Evolutionary conservation across 2,888 invertebrate species (phyloP).

Genomic region (Rhorus exstirpatorius): DNA sequence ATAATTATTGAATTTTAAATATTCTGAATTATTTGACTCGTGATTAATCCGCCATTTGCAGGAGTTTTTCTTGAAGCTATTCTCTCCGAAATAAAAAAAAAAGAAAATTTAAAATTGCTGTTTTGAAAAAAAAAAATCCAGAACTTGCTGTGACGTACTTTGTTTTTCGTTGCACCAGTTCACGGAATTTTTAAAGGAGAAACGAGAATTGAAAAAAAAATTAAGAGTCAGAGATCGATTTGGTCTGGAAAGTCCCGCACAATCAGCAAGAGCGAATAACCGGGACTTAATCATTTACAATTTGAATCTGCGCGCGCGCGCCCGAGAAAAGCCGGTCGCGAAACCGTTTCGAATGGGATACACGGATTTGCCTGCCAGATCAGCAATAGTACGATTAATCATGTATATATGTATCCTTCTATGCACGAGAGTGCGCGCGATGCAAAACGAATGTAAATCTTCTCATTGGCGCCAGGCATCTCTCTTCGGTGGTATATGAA

Average conservation of each 20-base stretch:
- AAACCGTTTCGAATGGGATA: slow-evolving; percentile 28
- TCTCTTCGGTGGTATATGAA: slow-evolving; percentile 66
- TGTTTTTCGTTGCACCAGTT: no score
- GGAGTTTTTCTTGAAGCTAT: no score
- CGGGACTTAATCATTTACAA: slow-evolving; percentile 65
- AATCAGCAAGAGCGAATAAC: slow-evolving; percentile 55
- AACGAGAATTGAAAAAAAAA: no score
- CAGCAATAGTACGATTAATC: slow-evolving; percentile 66
- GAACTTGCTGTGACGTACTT: no score
- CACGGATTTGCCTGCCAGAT: not conserved
- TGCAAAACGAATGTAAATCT: slow-evolving; percentile 68
- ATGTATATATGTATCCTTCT: slow-evolving; percentile 41
- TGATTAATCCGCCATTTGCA: no score
- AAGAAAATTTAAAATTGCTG: no score
- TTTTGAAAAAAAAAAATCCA: no score
- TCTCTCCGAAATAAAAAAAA: no score
- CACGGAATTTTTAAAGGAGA: no score
- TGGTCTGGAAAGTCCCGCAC: not conserved
- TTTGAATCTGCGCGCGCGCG: slow-evolving; percentile 6
- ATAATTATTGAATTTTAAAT: no score
- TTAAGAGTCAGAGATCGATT: no score
- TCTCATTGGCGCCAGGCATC: slow-evolving; percentile 48
- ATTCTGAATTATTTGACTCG: no score
- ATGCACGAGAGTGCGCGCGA: not conserved
- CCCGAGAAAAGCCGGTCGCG: slow-evolving; percentile 52